Conservation (phyloP, 1,140 invertebrate genomes). For the Micrasema longulum region DNA sequence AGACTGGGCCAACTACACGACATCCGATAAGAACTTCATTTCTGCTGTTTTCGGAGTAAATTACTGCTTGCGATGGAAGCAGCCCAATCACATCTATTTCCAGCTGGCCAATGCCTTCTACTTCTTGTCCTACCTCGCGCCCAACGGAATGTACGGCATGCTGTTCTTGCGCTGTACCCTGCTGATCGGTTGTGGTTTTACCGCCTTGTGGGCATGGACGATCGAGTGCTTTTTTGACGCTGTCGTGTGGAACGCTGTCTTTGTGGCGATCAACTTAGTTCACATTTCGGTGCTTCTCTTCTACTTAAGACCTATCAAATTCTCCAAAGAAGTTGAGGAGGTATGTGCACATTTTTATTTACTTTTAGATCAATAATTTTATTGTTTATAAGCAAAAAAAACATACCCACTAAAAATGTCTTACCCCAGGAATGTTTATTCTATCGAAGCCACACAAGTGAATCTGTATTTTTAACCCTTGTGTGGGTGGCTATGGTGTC, state of each 20-base stretch:
- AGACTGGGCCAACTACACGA: slow-evolving; percentile 46
- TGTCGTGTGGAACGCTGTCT: slow-evolving; percentile 87
- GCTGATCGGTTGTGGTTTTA: slow-evolving; percentile 81
- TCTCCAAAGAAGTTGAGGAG: slow-evolving; percentile 87
- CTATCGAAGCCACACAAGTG: too few relatives aligned
- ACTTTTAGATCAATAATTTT: neutral
- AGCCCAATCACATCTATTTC: slow-evolving; percentile 80
- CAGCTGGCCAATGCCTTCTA: slow-evolving; percentile 88
- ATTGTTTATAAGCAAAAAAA: too few relatives aligned
- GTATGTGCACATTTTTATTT: slow-evolving; percentile 68
- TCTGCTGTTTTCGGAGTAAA: slow-evolving; percentile 58
- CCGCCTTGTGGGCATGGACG: slow-evolving; percentile 85
- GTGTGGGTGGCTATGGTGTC: too few relatives aligned
- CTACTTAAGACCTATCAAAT: slow-evolving; percentile 84
- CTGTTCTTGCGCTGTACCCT: slow-evolving; percentile 82
- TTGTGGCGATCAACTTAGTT: slow-evolving; percentile 85
- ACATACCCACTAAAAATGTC: too few relatives aligned
- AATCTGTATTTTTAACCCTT: too few relatives aligned
- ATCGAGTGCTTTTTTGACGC: slow-evolving; percentile 87
- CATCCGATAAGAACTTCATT: slow-evolving; percentile 49
- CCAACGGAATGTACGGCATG: slow-evolving; percentile 82
- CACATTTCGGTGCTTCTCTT: slow-evolving; percentile 86
- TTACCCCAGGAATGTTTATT: too few relatives aligned
- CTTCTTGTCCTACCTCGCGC: slow-evolving; percentile 83
- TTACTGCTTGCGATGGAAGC: slow-evolving; percentile 71